Percentiles rank a stretch among this genome's conserved stretches.
These are phyloP conservation scores for Miltochrista miniata DNA, from an alignment of 2,888 invertebrate species.

Conservation along the genomic window DNA sequence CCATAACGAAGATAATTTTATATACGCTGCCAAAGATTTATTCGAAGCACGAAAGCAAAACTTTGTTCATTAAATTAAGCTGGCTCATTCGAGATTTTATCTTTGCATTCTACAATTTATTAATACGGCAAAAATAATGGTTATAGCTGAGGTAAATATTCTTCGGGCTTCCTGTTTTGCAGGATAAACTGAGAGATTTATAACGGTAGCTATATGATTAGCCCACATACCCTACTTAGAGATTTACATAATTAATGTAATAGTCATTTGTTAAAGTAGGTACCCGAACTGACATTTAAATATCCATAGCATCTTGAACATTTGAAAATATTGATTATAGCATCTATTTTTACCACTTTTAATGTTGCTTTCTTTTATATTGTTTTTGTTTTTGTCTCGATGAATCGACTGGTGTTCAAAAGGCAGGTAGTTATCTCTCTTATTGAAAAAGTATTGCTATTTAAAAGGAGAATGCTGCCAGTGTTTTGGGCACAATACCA, in stretches of 20 bases:
- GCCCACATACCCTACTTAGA: not conserved
- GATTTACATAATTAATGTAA: not conserved
- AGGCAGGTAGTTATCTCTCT: too few relatives aligned
- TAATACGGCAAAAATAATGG: constrained; percentile 11
- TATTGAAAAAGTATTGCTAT: too few relatives aligned
- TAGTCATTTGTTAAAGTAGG: not conserved
- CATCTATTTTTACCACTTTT: too few relatives aligned
- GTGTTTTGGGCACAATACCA: too few relatives aligned
- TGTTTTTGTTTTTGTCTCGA: too few relatives aligned
- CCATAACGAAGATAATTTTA: constrained; percentile 4
- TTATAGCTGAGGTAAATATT: constrained; percentile 12
- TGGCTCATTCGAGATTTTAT: constrained; percentile 7
- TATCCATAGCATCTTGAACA: not conserved
- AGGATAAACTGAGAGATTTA: constrained; percentile 9
- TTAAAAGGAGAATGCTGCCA: too few relatives aligned
- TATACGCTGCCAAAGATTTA: constrained; percentile 13
- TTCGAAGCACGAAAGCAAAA: constrained; percentile 9
- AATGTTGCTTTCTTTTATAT: too few relatives aligned
- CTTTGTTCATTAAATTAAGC: constrained; percentile 18
- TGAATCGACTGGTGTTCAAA: too few relatives aligned
- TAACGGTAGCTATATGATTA: not conserved
- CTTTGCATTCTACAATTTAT: constrained; percentile 13
- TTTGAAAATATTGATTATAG: too few relatives aligned
- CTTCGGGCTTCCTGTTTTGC: constrained; percentile 4
- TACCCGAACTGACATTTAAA: not conserved